These are phyloP conservation scores for Metaphire vulgaris DNA, from an alignment of 1,140 invertebrate genomes.

Conservation along the genomic window DNA sequence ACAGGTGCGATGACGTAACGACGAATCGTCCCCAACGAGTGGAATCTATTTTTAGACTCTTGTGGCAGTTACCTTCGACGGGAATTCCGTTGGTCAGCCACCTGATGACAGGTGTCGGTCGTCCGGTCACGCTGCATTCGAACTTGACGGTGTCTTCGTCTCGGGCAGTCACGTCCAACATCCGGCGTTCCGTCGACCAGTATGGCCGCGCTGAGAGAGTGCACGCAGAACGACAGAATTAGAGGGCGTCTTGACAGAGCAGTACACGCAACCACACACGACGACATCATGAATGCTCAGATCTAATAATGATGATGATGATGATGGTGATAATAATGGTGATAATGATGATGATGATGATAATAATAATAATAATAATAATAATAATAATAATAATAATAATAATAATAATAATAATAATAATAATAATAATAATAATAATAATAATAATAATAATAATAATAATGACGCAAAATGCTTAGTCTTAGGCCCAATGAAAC, in stretches of 20 bases:
- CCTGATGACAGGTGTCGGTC: slow-evolving; percentile 12
- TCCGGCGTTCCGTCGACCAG: not conserved
- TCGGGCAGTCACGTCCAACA: not conserved
- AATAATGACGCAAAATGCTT: no score
- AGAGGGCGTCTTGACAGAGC: not conserved
- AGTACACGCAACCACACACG: not conserved
- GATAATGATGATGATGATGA: not conserved
- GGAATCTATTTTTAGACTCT: not conserved
- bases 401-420: no score
- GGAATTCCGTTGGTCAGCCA: slow-evolving; percentile 20
- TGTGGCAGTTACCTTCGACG: slow-evolving; percentile 1
- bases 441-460: no score
- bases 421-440: no score
- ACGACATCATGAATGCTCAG: not conserved
- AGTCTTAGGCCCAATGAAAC: no score
- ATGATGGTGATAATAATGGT: not conserved
- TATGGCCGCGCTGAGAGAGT: slow-evolving; percentile 5
- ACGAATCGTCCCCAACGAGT: not conserved
- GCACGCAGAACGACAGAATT: not conserved
- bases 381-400: not conserved
- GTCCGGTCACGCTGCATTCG: slow-evolving; percentile 9
- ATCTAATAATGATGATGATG: not conserved
- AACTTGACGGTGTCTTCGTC: slow-evolving; percentile 6
- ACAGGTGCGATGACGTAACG: no score
- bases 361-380: not conserved